These are phyloP conservation scores for Drosophila pseudotakahashii DNA, from an alignment of 2,888 invertebrate species.

Conservation along the genomic window DNA sequence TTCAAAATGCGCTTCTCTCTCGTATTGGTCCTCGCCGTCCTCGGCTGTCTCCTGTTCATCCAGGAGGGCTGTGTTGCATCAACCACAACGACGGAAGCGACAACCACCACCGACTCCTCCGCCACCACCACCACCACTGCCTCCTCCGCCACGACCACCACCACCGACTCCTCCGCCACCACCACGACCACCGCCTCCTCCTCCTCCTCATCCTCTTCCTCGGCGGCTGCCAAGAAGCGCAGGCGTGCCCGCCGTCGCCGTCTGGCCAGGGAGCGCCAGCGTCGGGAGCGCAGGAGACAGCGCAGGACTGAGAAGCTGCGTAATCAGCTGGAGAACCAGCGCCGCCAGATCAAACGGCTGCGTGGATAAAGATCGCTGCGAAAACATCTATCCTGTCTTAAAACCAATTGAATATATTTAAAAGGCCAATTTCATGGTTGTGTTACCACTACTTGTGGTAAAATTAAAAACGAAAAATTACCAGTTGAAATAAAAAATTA, in stretches of 20 bases:
- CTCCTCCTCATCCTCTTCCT: conserved; percentile 6
- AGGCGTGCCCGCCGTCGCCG: conserved; percentile 32
- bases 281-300: conserved; percentile 24
- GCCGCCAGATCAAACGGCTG: conserved; percentile 17
- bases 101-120: not conserved
- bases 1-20: conserved; percentile 9
- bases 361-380: conserved; percentile 7
- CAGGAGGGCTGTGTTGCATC: conserved; percentile 15
- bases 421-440: too few species aligned
- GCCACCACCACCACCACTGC: conserved; percentile 15
- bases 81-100: not conserved
- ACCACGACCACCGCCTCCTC: conserved; percentile 10
- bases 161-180: not conserved
- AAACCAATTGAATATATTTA: too few species aligned
- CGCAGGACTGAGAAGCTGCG: conserved; percentile 17
- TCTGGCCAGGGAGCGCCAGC: conserved; percentile 30
- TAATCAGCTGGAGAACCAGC: conserved; percentile 6
- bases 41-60: conserved; percentile 22
- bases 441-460: too few species aligned
- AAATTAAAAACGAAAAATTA: too few species aligned
- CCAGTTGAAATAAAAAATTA: too few species aligned
- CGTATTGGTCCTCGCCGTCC: conserved; percentile 7
- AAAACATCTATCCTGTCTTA: not conserved
- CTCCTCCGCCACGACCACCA: not conserved
- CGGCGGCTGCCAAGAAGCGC: conserved; percentile 31